phyloP scores from a whole-genome alignment of 2,113 vertebrate genomes.

The Rhinolophus sinicus region DNA sequence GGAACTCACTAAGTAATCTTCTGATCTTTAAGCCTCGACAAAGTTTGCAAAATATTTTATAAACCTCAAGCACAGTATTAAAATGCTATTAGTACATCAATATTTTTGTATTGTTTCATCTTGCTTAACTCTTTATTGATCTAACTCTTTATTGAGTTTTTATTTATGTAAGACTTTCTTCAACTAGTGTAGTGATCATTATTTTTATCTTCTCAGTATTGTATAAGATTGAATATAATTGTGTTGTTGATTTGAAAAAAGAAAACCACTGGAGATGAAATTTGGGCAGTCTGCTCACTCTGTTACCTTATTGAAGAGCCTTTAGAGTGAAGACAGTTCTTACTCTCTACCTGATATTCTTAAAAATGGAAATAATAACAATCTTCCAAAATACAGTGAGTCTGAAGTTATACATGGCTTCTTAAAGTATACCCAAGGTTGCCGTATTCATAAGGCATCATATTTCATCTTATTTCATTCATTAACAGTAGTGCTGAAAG shows the following conservation, averaged over 20 bases:
- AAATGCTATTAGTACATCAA: neutral
- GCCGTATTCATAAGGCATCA: neutral
- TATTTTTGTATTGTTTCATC: neutral
- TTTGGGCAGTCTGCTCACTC: neutral
- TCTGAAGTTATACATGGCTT: neutral
- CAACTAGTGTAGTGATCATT: neutral
- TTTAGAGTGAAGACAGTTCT: neutral
- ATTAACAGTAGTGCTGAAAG: neutral
- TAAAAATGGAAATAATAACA: conserved; percentile 1
- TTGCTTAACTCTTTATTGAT: neutral
- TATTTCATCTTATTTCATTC: neutral
- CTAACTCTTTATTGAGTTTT: neutral
- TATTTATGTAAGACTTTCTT: neutral
- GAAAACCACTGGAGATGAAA: neutral
- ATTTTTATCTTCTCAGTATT: conserved; percentile 12
- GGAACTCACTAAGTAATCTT: conserved; percentile 53
- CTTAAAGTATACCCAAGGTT: neutral
- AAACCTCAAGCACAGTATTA: neutral
- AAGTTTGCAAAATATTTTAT: neutral
- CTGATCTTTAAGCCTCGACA: neutral
- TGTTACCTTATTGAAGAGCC: neutral
- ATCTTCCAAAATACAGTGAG: neutral
- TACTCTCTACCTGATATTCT: neutral
- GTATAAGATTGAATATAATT: neutral
- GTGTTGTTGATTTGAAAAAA: neutral